A percentile compares a stretch with the other conserved stretches of the same genome.
Conservation (phyloP, 2,888 invertebrate species). For the Dasysyrphus tricinctus region DNA sequence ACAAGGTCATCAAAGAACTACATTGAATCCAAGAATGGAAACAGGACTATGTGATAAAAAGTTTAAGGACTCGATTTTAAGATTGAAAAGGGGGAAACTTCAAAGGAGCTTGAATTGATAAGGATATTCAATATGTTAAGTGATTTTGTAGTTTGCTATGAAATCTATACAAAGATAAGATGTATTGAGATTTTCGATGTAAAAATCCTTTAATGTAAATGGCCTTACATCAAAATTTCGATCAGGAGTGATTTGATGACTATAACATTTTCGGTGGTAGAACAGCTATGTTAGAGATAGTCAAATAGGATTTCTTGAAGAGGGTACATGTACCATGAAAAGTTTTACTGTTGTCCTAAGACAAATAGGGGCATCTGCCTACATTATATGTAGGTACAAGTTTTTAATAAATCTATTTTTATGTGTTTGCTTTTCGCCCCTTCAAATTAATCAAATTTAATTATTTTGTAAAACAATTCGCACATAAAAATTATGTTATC, state of each 20-base stretch:
- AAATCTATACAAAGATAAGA: not conserved
- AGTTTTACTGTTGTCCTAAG: too few species aligned
- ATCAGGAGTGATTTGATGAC: not conserved
- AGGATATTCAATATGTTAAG: slow-evolving; percentile 2
- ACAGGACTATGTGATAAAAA: not conserved
- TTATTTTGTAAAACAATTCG: too few species aligned
- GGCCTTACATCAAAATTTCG: not conserved
- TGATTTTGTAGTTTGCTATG: not conserved
- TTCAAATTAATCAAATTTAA: too few species aligned
- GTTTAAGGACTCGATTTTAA: slow-evolving; percentile 8
- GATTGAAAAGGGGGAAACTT: not conserved
- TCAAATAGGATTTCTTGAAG: too few species aligned
- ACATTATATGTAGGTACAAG: too few species aligned
- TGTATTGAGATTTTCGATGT: not conserved
- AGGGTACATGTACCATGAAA: too few species aligned
- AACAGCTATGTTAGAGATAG: too few species aligned
- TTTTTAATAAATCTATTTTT: too few species aligned
- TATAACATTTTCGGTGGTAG: too few species aligned
- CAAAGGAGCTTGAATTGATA: slow-evolving; percentile 8
- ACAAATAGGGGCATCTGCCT: too few species aligned
- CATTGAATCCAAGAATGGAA: slow-evolving; percentile 5
- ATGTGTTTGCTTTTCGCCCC: too few species aligned
- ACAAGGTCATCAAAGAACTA: slow-evolving; percentile 23
- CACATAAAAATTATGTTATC: too few species aligned
- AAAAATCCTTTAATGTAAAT: not conserved